These are phyloP conservation scores for Pseudeuparius sepicola DNA, from an alignment of 2,888 invertebrate species.

Conservation along the genomic window DNA sequence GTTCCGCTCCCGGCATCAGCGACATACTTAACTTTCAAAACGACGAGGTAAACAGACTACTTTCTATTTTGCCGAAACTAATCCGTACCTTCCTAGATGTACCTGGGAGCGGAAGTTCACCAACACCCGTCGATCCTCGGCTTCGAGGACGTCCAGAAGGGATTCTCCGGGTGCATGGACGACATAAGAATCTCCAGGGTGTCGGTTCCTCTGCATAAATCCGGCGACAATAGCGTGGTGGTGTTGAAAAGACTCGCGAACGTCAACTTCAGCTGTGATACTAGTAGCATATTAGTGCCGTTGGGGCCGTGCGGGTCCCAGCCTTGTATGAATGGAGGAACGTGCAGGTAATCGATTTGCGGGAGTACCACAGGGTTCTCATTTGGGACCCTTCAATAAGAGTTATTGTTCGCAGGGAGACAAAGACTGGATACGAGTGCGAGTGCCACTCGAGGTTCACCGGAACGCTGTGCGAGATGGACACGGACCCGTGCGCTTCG, in stretches of 20 bases:
- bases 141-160: slow-evolving; percentile 63
- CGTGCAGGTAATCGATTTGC: too few relatives aligned
- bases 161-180: slow-evolving; percentile 87
- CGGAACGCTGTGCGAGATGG: slow-evolving; percentile 74
- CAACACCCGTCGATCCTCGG: slow-evolving; percentile 62
- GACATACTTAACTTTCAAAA: slow-evolving; percentile 77
- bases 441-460: slow-evolving; percentile 52
- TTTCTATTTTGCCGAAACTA: too few relatives aligned
- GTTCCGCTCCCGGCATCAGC: slow-evolving; percentile 70
- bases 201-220: slow-evolving; percentile 63
- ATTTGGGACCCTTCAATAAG: background rate
- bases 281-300: slow-evolving; percentile 44
- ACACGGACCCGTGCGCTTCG: slow-evolving; percentile 80
- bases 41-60: too few relatives aligned
- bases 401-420: too few relatives aligned
- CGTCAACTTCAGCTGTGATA: slow-evolving; percentile 61
- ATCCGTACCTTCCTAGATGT: too few relatives aligned
- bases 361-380: slow-evolving; percentile 45
- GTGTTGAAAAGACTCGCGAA: slow-evolving; percentile 57
- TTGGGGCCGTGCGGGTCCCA: slow-evolving; percentile 64
- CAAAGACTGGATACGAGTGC: slow-evolving; percentile 50
- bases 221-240: slow-evolving; percentile 53
- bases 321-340: slow-evolving; percentile 68
- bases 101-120: slow-evolving; percentile 73
- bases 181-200: slow-evolving; percentile 63